A percentile compares a stretch with the other conserved stretches of the same genome.
Conservation (phyloP, 2,888 invertebrate genomes). For the Cepaea hortensis region DNA sequence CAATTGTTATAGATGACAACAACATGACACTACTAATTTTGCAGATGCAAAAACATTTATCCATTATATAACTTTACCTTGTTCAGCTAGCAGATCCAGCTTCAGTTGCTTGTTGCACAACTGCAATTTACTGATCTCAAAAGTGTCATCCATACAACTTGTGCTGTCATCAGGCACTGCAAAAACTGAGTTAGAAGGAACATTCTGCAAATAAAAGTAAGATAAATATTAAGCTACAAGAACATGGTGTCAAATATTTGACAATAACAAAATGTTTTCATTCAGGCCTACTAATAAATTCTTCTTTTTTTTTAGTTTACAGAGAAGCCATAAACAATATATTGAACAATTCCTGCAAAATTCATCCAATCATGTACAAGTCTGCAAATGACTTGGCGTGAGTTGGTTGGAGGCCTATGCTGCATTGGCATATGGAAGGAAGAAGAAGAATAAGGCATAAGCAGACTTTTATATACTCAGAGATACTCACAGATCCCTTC, state of each 20-base stretch:
- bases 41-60: not conserved
- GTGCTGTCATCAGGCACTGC: slow-evolving; percentile 21
- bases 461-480: too few species aligned
- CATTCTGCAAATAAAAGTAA: not conserved
- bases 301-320: too few species aligned
- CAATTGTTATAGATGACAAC: not conserved
- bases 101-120: slow-evolving; percentile 66
- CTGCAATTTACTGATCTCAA: slow-evolving; percentile 59
- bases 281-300: too few species aligned
- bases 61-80: slow-evolving; percentile 57
- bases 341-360: too few species aligned
- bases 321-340: too few species aligned
- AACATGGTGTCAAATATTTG: not conserved
- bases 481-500: too few species aligned
- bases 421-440: too few species aligned
- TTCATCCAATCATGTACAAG: too few species aligned
- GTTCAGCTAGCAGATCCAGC: slow-evolving; percentile 65
- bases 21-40: not conserved
- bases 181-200: slow-evolving; percentile 7
- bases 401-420: too few species aligned
- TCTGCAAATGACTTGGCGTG: too few species aligned
- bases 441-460: too few species aligned
- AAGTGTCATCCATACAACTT: slow-evolving; percentile 24
- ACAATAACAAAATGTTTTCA: not conserved
- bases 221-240: not conserved